phyloP scores from a whole-genome alignment of 2,797 vertebrate species.

The Crax fasciolata region DNA sequence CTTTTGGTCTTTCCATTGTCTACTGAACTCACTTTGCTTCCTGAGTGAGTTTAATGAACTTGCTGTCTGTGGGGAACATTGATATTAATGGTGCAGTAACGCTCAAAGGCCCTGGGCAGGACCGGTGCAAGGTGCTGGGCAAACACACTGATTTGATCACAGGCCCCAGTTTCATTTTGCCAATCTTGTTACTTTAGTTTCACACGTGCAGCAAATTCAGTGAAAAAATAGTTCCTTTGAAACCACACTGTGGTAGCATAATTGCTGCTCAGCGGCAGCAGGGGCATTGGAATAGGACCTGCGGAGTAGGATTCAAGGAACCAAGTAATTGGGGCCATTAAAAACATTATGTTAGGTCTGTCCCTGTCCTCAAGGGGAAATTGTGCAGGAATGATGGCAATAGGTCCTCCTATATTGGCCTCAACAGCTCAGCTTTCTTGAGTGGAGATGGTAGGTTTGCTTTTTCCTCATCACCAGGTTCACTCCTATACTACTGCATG shows the following conservation, averaged over 20 bases:
- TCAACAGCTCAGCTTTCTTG: not conserved
- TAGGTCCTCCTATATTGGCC: not conserved
- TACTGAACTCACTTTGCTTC: conserved; percentile 10
- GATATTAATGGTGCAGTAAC: not conserved
- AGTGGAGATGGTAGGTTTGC: not conserved
- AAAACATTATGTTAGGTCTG: not conserved
- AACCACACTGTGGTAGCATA: accelerated
- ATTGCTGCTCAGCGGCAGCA: not conserved
- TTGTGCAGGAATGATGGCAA: not conserved
- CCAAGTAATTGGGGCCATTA: not conserved
- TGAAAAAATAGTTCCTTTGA: not conserved
- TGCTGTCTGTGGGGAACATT: not conserved
- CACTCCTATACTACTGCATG: not conserved
- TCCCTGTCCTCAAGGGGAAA: not conserved
- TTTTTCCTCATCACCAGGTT: not conserved
- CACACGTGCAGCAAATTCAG: not conserved
- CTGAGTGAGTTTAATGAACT: conserved; percentile 46
- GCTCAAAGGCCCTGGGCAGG: not conserved
- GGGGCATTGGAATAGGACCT: not conserved
- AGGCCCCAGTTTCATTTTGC: not conserved
- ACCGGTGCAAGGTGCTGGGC: not conserved
- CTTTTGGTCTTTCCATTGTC: conserved; percentile 20
- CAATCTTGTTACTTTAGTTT: not conserved
- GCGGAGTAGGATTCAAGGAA: not conserved
- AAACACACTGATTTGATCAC: not conserved